A percentile compares a stretch with the other conserved stretches of the same genome.
phyloP scores from a whole-genome alignment of 37 sponge, comb jelly and placozoan species.

The Hexactinellida sp. region DNA sequence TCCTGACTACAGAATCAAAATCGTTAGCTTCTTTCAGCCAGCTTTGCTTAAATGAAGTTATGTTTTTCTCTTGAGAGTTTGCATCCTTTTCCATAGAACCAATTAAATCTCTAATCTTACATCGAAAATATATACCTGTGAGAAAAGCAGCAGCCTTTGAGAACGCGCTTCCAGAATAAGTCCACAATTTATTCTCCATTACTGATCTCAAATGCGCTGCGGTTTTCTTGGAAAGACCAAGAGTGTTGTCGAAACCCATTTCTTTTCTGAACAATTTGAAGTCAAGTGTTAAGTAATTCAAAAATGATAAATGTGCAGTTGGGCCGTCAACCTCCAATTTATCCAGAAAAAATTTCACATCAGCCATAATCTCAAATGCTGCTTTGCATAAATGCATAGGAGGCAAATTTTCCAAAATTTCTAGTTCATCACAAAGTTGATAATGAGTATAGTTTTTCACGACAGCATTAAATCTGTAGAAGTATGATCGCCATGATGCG shows the following conservation, averaged over 20 bases:
- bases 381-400: neutral
- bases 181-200: neutral
- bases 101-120: neutral
- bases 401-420: neutral
- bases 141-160: neutral
- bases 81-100: neutral
- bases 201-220: neutral
- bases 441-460: neutral
- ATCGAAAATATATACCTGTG: neutral
- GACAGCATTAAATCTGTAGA: neutral
- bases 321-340: neutral
- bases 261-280: neutral
- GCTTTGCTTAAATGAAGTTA: neutral
- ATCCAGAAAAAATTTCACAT: neutral
- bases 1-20: neutral
- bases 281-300: neutral
- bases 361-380: neutral
- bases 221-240: neutral
- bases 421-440: neutral
- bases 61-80: neutral
- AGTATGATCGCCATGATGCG: neutral
- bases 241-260: neutral
- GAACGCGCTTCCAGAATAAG: neutral
- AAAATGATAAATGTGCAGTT: neutral
- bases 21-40: conserved; percentile 1